Conservation (phyloP, 2,113 vertebrate genomes). For the Corythornis vintsioides region DNA sequence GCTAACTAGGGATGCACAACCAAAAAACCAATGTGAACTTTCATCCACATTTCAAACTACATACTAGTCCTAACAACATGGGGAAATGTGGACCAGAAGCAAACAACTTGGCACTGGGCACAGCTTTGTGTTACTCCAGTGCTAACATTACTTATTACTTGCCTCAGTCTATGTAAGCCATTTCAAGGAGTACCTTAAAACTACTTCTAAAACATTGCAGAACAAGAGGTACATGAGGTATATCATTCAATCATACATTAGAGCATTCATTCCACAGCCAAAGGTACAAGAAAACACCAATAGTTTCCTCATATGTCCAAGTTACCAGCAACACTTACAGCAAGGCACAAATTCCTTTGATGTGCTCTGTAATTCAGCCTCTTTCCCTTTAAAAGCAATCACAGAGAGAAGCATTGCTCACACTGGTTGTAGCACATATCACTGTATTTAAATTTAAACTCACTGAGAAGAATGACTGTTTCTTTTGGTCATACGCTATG, state of each 20-base stretch:
- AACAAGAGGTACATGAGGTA: not conserved
- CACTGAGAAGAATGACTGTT: not conserved
- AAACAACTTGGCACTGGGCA: not conserved
- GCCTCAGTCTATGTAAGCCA: not conserved
- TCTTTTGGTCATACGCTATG: not conserved
- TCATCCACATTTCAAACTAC: not conserved
- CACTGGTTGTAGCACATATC: not conserved
- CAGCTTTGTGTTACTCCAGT: not conserved
- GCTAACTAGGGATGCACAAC: not conserved
- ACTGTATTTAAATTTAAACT: not conserved
- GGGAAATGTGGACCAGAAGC: not conserved
- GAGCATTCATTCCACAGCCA: not conserved
- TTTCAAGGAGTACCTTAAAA: not conserved
- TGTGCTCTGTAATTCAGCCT: not conserved
- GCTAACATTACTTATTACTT: not conserved
- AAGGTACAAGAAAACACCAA: not conserved
- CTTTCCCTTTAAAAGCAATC: not conserved
- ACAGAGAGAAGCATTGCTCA: not conserved
- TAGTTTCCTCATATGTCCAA: not conserved
- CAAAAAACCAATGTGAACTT: not conserved
- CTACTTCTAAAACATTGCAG: not conserved
- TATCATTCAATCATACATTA: not conserved
- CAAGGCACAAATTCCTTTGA: not conserved
- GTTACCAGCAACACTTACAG: not conserved
- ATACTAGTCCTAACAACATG: not conserved